phyloP scores from a whole-genome alignment of 2,113 vertebrate genomes.

The Percopsis transmontana region DNA sequence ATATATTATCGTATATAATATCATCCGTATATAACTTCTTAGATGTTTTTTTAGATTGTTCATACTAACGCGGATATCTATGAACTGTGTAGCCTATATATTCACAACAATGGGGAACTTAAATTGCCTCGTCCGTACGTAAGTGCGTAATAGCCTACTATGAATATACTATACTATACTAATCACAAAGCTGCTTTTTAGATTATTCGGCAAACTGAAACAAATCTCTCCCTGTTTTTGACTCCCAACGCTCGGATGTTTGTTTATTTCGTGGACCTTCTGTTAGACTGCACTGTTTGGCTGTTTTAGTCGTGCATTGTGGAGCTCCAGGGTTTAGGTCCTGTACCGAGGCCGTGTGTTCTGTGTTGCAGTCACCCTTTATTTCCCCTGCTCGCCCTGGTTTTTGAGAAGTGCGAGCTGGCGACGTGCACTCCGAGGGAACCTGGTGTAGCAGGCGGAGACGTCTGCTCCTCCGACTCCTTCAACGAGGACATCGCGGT shows the following conservation, averaged over 20 bases:
- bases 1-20: too few species aligned
- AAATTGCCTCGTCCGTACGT: too few species aligned
- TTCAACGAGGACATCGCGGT: slow-evolving; percentile 99
- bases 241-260: slow-evolving; percentile 1
- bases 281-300: slow-evolving; percentile 45
- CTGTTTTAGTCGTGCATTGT: slow-evolving; percentile 49
- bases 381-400: slow-evolving; percentile 97
- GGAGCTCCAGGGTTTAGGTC: slow-evolving; percentile 50
- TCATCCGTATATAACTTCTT: slow-evolving; percentile 23
- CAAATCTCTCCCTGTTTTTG: too few species aligned
- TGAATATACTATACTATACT: too few species aligned
- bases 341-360: slow-evolving; percentile 69
- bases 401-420: slow-evolving; percentile 99
- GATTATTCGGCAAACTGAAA: too few species aligned
- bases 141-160: too few species aligned
- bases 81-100: slow-evolving; percentile 29
- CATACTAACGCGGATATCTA: neutral
- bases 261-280: neutral
- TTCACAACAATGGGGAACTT: too few species aligned
- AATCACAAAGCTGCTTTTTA: too few species aligned
- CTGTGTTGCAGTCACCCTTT: slow-evolving; percentile 93
- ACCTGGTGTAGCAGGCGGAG: slow-evolving; percentile 98
- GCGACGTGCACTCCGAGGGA: slow-evolving; percentile 98
- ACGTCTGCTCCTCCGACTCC: slow-evolving; percentile 99
- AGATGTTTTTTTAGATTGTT: slow-evolving; percentile 12